Evolutionary conservation across 2,113 vertebrate species (phyloP).

Genomic region (Verasper variegatus): DNA sequence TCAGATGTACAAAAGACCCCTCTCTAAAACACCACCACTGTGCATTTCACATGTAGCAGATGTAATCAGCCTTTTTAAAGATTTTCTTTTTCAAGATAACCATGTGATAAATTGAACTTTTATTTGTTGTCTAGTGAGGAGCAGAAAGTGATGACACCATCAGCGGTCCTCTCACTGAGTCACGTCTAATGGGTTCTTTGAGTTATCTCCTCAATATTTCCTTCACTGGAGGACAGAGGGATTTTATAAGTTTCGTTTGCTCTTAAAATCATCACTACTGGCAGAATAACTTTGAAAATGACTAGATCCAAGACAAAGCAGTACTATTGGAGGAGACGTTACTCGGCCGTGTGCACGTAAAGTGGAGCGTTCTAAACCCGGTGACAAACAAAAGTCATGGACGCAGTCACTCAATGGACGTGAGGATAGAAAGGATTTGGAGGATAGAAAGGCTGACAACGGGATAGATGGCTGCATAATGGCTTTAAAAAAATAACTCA

Average conservation of each 20-base stretch:
- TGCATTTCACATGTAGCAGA: constrained; percentile 58
- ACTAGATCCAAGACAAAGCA: constrained; percentile 63
- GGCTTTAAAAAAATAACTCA: constrained; percentile 70
- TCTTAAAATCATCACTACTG: constrained; percentile 42
- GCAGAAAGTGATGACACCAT: constrained; percentile 22
- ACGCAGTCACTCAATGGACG: constrained; percentile 62
- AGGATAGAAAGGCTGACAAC: constrained; percentile 59
- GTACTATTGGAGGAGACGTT: constrained; percentile 61
- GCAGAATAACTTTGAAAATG: constrained; percentile 46
- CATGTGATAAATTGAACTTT: constrained; percentile 49
- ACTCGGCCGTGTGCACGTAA: constrained; percentile 57
- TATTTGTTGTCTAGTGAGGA: constrained; percentile 22
- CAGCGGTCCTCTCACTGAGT: constrained; percentile 37
- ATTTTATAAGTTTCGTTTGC: constrained; percentile 37
- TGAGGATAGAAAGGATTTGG: constrained; percentile 60
- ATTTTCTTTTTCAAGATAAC: constrained; percentile 15
- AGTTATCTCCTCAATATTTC: constrained; percentile 28
- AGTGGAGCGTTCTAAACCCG: constrained; percentile 42
- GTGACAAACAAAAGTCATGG: constrained; percentile 56
- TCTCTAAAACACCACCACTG: constrained; percentile 60
- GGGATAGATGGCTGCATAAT: constrained; percentile 72
- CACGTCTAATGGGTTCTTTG: constrained; percentile 14
- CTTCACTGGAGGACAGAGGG: constrained; percentile 47
- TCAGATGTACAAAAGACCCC: constrained; percentile 72
- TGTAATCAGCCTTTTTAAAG: constrained; percentile 27